These are phyloP conservation scores for Dicycla oo DNA, from an alignment of 2,888 invertebrate species.

Conservation along the genomic window DNA sequence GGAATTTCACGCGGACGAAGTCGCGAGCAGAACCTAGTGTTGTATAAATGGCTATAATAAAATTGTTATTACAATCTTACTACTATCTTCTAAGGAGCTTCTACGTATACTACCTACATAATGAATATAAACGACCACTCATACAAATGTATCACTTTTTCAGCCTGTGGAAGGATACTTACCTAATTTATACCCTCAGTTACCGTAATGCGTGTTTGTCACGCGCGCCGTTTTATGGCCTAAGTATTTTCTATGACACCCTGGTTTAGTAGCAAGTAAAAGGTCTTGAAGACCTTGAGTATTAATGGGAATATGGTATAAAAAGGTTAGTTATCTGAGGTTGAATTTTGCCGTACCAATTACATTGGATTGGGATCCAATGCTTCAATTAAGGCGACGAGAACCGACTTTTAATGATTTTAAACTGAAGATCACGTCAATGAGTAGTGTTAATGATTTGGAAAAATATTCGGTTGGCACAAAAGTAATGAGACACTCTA, in stretches of 20 bases:
- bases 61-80: no score
- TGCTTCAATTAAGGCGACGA: no score
- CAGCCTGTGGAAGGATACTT: slow-evolving; percentile 32
- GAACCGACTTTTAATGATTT: no score
- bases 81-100: neutral
- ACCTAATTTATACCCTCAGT: slow-evolving; percentile 42
- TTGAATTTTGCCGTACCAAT: neutral
- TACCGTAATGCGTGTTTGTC: slow-evolving; percentile 44
- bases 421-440: no score
- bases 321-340: neutral
- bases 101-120: neutral
- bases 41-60: no score
- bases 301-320: neutral
- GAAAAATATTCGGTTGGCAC: no score
- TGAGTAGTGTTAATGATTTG: no score
- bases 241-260: slow-evolving; percentile 19
- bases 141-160: slow-evolving; percentile 48
- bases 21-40: no score
- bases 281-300: slow-evolving; percentile 2
- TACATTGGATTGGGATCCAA: neutral
- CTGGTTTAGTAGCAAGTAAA: slow-evolving; percentile 20
- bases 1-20: no score
- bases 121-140: slow-evolving; percentile 38
- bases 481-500: no score
- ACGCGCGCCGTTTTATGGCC: slow-evolving; percentile 34